These are phyloP conservation scores for Schizopygopsis pylzovi DNA, from an alignment of 2,797 vertebrate species.

Conservation along the genomic window DNA sequence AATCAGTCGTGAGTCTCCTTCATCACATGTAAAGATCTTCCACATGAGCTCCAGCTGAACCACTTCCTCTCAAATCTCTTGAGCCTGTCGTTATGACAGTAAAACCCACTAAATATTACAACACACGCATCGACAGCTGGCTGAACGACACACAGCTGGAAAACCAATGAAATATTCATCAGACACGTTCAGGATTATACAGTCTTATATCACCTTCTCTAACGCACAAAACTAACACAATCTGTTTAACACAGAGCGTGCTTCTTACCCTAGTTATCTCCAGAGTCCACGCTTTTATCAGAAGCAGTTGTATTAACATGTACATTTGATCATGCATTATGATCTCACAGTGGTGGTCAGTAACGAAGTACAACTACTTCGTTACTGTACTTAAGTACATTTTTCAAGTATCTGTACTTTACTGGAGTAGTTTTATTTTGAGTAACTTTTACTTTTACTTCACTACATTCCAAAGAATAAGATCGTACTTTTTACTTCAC, in stretches of 20 bases:
- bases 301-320: not conserved
- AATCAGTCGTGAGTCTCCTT: too few relatives aligned
- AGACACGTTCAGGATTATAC: slow-evolving; percentile 3
- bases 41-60: slow-evolving; percentile 16
- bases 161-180: slow-evolving; percentile 28
- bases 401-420: too few relatives aligned
- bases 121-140: not conserved
- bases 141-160: slow-evolving; percentile 22
- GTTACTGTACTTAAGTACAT: too few relatives aligned
- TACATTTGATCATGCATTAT: not conserved
- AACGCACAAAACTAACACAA: not conserved
- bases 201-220: not conserved
- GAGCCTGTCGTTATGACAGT: not conserved
- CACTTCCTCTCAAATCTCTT: not conserved
- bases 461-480: too few relatives aligned
- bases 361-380: too few relatives aligned
- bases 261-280: not conserved
- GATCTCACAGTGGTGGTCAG: too few relatives aligned
- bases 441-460: too few relatives aligned
- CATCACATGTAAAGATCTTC: not conserved
- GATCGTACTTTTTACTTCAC: too few relatives aligned
- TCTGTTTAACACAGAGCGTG: not conserved
- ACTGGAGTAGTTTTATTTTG: too few relatives aligned
- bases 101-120: slow-evolving; percentile 4
- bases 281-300: not conserved